Percentiles rank a stretch among this genome's conserved stretches.
Conservation (phyloP, 2,888 invertebrate species). For the Myathropa florea region DNA sequence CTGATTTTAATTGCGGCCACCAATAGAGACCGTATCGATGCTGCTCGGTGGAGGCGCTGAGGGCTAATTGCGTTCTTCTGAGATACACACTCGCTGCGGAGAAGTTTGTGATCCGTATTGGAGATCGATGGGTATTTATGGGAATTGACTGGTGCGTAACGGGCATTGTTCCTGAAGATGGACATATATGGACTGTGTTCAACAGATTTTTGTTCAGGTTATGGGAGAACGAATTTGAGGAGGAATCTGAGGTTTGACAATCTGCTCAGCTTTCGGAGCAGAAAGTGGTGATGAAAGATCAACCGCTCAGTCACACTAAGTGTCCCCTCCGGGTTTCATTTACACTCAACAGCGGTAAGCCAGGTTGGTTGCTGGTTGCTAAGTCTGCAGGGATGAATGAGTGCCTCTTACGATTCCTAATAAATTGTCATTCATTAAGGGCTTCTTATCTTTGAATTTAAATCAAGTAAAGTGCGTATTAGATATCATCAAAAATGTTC, state of each 20-base stretch:
- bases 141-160: constrained; percentile 53
- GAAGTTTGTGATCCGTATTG: constrained; percentile 36
- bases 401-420: too few species aligned
- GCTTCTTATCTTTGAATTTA: too few species aligned
- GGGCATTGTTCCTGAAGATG: constrained; percentile 33
- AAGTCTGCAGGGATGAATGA: too few species aligned
- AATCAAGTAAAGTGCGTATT: too few species aligned
- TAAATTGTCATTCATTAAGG: too few species aligned
- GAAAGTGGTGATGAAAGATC: too few species aligned
- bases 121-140: constrained; percentile 46
- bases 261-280: too few species aligned
- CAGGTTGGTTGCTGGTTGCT: too few species aligned
- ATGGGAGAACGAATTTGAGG: constrained; percentile 9
- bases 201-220: not conserved
- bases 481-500: too few species aligned
- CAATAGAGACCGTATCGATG: constrained; percentile 14
- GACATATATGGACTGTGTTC: not conserved
- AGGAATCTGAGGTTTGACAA: not conserved
- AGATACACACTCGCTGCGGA: constrained; percentile 17
- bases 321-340: too few species aligned
- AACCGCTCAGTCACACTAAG: too few species aligned
- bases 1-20: constrained; percentile 70
- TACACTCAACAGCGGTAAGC: too few species aligned
- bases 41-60: constrained; percentile 2
- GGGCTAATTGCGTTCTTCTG: constrained; percentile 50